phyloP scores from a whole-genome alignment of 2,113 vertebrate species.

The Tringa solitaria region DNA sequence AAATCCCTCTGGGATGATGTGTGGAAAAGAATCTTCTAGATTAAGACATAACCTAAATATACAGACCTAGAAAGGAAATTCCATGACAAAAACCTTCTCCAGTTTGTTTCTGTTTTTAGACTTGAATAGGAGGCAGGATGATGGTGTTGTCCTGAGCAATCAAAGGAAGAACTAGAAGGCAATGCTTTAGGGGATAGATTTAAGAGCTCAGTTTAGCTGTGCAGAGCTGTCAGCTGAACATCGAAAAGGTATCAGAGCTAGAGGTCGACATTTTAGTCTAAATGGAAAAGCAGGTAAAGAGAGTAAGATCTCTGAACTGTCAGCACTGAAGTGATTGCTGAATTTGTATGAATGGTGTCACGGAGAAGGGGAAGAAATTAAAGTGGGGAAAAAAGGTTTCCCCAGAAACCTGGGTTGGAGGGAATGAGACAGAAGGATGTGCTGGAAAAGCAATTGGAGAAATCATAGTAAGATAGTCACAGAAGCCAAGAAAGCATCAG shows the following conservation, averaged over 20 bases:
- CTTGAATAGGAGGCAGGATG: neutral
- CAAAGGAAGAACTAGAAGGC: neutral
- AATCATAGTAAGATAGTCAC: neutral
- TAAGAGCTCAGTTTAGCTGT: neutral
- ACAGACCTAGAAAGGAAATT: neutral
- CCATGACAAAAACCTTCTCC: neutral
- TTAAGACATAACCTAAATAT: neutral
- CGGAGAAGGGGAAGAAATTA: neutral
- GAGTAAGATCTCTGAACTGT: neutral
- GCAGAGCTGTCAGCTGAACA: neutral
- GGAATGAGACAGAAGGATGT: accelerated
- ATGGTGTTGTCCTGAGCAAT: neutral
- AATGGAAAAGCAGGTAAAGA: neutral
- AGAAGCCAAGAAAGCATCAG: neutral
- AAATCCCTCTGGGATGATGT: neutral
- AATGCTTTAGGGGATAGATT: neutral
- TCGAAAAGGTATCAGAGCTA: neutral
- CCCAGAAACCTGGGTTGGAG: neutral
- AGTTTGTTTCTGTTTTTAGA: neutral
- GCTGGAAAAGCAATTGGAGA: neutral
- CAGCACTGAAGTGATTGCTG: neutral
- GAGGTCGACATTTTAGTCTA: neutral
- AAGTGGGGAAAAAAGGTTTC: neutral
- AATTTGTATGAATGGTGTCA: neutral
- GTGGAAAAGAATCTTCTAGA: neutral